These are phyloP conservation scores for Nannoperca australis DNA, from an alignment of 2,797 vertebrate genomes.

Conservation along the genomic window DNA sequence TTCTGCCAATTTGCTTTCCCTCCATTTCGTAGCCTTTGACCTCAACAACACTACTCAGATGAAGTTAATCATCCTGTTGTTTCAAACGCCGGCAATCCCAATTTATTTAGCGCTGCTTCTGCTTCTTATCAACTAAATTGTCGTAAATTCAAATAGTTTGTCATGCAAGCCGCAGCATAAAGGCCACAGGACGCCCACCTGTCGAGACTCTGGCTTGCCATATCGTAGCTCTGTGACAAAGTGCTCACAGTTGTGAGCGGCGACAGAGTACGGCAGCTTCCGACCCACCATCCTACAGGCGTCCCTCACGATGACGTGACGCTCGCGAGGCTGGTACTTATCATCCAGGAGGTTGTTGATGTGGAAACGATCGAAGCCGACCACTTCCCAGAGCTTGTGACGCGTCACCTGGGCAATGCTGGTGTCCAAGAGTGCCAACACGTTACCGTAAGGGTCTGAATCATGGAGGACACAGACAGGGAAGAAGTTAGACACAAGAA, in stretches of 20 bases:
- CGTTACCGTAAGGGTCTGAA: conserved; percentile 5
- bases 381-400: conserved; percentile 78
- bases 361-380: conserved; percentile 45
- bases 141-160: no score
- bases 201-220: conserved; percentile 77
- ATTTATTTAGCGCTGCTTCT: conserved; percentile 38
- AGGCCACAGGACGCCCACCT: conserved; percentile 68
- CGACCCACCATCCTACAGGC: conserved; percentile 73
- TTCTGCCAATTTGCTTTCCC: no score
- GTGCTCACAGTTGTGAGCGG: conserved; percentile 86
- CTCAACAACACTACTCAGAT: no score
- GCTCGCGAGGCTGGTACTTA: conserved; percentile 47
- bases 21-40: no score
- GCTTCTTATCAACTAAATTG: conserved; percentile 41
- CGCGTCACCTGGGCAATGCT: conserved; percentile 77
- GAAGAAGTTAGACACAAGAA: background rate
- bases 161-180: background rate
- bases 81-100: conserved; percentile 31
- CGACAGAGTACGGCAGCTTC: conserved; percentile 70
- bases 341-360: conserved; percentile 85
- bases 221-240: conserved; percentile 87
- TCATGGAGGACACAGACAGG: background rate
- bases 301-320: conserved; percentile 65
- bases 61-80: conserved; percentile 30
- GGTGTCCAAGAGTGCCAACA: conserved; percentile 64